These are phyloP conservation scores for Saguinus imperator DNA, from an alignment of 2,113 vertebrate species.

Conservation along the genomic window DNA sequence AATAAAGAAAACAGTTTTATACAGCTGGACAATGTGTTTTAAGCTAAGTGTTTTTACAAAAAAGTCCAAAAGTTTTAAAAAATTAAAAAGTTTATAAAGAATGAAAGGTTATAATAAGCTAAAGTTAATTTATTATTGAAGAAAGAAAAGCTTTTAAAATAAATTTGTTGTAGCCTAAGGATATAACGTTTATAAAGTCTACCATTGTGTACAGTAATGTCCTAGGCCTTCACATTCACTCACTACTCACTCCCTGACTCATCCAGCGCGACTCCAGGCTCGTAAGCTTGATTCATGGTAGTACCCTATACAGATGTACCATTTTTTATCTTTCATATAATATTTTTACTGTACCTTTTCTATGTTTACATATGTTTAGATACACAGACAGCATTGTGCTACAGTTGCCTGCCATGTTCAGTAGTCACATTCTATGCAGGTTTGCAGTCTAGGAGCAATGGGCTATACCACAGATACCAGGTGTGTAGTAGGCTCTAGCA, in stretches of 20 bases:
- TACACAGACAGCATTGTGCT: neutral
- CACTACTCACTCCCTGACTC: neutral
- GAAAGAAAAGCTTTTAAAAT: neutral
- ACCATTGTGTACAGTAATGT: neutral
- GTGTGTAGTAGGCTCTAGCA: neutral
- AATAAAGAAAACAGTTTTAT: neutral
- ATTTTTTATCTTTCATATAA: neutral
- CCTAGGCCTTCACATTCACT: neutral
- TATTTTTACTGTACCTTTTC: neutral
- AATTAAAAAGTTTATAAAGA: neutral
- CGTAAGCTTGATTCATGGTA: neutral
- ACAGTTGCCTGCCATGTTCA: neutral
- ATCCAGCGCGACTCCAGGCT: neutral
- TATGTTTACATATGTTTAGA: neutral
- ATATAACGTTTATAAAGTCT: neutral
- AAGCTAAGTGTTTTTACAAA: neutral
- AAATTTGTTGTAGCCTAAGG: neutral
- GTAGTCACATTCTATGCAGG: neutral
- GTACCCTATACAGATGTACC: neutral
- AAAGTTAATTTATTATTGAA: neutral
- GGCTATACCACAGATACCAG: neutral
- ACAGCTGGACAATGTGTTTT: neutral
- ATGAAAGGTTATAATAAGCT: neutral
- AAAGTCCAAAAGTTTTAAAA: neutral
- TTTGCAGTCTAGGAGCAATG: neutral